Evolutionary conservation across 2,888 invertebrate species (phyloP), one percentile per base, ranked within the genome.

Genomic region (Coleophora deauratella): DNA sequence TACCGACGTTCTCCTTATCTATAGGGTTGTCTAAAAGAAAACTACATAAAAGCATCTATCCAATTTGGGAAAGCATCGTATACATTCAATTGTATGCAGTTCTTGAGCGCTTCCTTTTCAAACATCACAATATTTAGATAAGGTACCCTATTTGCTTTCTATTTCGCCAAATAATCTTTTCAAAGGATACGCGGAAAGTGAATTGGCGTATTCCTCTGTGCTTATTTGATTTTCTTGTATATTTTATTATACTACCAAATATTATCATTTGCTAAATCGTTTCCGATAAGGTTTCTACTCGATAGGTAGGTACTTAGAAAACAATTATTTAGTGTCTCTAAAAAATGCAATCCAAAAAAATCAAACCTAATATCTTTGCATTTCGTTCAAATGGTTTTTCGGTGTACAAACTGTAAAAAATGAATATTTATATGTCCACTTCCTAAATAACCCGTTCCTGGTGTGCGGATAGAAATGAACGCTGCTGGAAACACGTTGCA

Each of bases 81-180:
- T 50, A 50, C 50, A 46, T 50, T 57, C 55, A 57, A 58, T 58
- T 54, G 58, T 52, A 47, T 46, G 44, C 46, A 45, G 44, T 46
- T 48, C 43, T 43, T 40, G 43, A 38, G 35, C 35, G 36, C 35
- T 42, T 51, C 48, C 51, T 57, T 57, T 57, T 54, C 60, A 54
- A 54, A 55, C 55, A 59, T 51, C 50, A 52, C 57, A 57, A 62
- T 66, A 57, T 73, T 70, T 71, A 66, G 62, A 64, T 69, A 64
- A 68, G 59, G 66, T 67, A 55, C 52, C 51, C 52, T 63, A 58
- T 73, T 67, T 72, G 64, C 69, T 70, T 67, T 69, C 60, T 68
- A 67, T 71, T 55, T 57, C 50, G 46, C 53, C 52, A 56, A 62
- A 66, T 70, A 62, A 67, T 65, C 60, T 69, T 66, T 70, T 64